Base-by-base conservation (phyloP, 37 sponge, comb jelly and placozoan genomes). In the Aplysina aerophoba region DNA sequence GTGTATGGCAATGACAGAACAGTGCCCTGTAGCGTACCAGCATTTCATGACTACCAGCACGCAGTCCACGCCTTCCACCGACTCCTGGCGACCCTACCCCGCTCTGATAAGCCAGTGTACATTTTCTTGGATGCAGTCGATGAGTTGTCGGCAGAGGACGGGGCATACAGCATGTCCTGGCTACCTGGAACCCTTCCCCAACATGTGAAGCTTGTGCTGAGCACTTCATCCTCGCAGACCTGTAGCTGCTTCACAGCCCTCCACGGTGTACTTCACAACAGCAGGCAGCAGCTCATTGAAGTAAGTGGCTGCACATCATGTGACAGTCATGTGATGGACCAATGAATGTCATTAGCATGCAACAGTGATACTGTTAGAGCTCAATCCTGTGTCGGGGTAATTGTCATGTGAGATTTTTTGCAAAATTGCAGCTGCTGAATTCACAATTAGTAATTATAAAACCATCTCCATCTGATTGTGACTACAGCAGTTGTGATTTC, bases 111-210 rank as follows among this genome's bases (percentile, higher is more conserved):
- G 22, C 93, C 87, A 30, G 68, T 89, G 77, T 87, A 59, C 41
- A 33, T 95, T 6, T 86, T 95, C 55, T 41, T 95, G 37, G 96
- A 95, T 85, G 91, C 84, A 34, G 84, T 95, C 8, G 96, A 95
- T 60, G 89, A 88, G 72, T 85, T 95, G 5, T 87, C 91, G 27
- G 77, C 86, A 0, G 89, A 87, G 41, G 89, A 92, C 59, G 96
- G 89, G 25, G 94, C 88, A 19, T 71, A 57, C 6, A 87, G 91
- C 28, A 67, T 92, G 80, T 92, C 91, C 8, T 95, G 96, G 96
- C 79, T 95, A 0, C 96, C 96, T 17, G 40, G 63, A 14, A 0
- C 34, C 12, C 86, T 95, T 37, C 91, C 96, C 22, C 80, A 61
- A 15, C 82, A 95, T 78, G 96, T 95, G 72, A 87, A 85, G 57